Evolutionary conservation across 2,113 vertebrate genomes (phyloP).

Genomic region (Pseudonaja textilis): DNA sequence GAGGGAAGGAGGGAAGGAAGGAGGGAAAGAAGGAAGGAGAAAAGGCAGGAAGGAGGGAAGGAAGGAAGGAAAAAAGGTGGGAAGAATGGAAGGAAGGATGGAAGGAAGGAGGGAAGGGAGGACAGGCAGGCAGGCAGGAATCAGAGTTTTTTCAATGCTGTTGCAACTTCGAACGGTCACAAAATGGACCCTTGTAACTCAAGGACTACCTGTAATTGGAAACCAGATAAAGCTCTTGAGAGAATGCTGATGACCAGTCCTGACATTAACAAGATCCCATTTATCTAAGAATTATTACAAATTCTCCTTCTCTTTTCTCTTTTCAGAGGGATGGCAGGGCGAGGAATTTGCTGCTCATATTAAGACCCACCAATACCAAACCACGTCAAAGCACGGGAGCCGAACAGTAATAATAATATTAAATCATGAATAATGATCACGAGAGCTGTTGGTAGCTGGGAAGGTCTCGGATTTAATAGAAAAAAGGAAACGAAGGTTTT

Average conservation of each 20-base stretch:
- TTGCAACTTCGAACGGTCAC: too few species aligned
- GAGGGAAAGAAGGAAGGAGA: too few species aligned
- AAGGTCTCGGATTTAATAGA: slow-evolving; percentile 36
- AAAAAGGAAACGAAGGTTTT: slow-evolving; percentile 24
- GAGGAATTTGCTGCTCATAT: too few species aligned
- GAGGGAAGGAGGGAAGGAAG: too few species aligned
- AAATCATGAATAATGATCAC: too few species aligned
- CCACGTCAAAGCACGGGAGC: neutral
- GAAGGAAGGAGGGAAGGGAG: too few species aligned
- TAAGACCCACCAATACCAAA: neutral
- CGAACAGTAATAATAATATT: neutral
- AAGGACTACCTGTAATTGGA: neutral
- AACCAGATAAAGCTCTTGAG: neutral
- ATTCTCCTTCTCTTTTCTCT: neutral
- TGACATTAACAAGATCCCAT: neutral
- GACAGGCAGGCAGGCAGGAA: too few species aligned
- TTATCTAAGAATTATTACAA: neutral
- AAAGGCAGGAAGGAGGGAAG: too few species aligned
- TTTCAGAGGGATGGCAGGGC: neutral
- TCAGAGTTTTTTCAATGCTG: too few species aligned
- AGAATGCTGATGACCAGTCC: neutral
- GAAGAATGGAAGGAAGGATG: too few species aligned
- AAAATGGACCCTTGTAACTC: too few species aligned
- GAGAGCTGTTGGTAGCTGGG: slow-evolving; percentile 48
- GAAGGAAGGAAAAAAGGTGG: too few species aligned